Evolutionary conservation across 92 coral and sea anemone genomes (phyloP), one percentile per base, ranked within the genome.

Genomic region (Zoanthus sociatus): DNA sequence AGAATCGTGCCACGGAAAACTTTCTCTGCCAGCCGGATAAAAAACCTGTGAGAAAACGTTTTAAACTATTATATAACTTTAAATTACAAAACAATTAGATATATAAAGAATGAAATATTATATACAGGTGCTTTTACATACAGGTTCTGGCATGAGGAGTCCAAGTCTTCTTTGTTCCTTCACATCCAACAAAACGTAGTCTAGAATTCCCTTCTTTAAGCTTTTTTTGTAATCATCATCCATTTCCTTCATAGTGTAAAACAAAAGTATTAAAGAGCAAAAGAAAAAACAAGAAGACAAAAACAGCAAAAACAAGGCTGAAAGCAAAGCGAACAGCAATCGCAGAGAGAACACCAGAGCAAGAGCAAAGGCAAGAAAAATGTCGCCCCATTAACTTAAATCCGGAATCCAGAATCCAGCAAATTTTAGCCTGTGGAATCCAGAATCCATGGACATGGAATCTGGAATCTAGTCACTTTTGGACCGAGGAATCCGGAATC

Each of bases 141-240:
- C 99, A 51, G 92, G 94, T 79, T 92, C 88, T 17, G 96, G 95
- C 98, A 96, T 96, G 73, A 87, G 89, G 55, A 96, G 92, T 4
- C 99, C 99, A 63, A 96, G 95, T 77, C 99, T 82, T 77, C 95
- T 90, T 78, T 95, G 99, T 78, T 96, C 99, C 83, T 95, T 90
- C 13, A 88, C 90, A 79, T 94, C 99, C 82, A 96, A 85, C 53
- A 96, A 89, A 15, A 96, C 99, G 58, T 96, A 96, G 85, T 96
- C 99, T 89, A 96, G 90, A 68, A 96, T 96, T 54, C 98, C 92
- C 78, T 91, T 91, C 83, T 96, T 96, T 68, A 96, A 93, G 81
- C 99, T 96, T 55, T 74, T 92, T 1, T 61, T 78, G 84, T 96
- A 96, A 47, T 94, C 94, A 21, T 84, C 91, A 64, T 96, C 95